Conservation (phyloP, 2,797 vertebrate genomes). For the Distichodus sexfasciatus region DNA sequence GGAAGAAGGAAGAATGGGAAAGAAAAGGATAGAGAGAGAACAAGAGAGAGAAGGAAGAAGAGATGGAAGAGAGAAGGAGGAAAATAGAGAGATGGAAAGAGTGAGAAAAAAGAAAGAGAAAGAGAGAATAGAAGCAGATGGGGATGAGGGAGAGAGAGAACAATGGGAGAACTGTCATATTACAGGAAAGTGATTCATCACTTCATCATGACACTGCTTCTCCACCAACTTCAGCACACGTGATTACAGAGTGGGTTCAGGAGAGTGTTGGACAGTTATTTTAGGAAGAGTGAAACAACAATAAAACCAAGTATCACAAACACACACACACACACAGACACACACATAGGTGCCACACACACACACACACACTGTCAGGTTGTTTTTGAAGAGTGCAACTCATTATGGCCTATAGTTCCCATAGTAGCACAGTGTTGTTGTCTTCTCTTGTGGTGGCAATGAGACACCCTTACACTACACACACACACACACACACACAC, state of each 20-base stretch:
- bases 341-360: too few species aligned
- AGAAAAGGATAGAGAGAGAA: too few species aligned
- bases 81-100: too few species aligned
- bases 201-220: neutral
- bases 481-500: neutral
- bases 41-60: too few species aligned
- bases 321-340: too few species aligned
- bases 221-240: neutral
- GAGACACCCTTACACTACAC: conserved; percentile 38
- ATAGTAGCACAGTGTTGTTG: conserved; percentile 64
- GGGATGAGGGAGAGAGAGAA: too few species aligned
- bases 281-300: too few species aligned
- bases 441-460: conserved; percentile 38
- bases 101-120: too few species aligned
- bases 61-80: too few species aligned
- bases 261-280: neutral
- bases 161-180: neutral
- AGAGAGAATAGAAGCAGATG: neutral
- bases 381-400: conserved; percentile 26
- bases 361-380: conserved; percentile 25
- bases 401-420: conserved; percentile 64
- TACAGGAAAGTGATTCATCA: conserved; percentile 2
- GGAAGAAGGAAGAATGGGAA: too few species aligned
- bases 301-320: too few species aligned
- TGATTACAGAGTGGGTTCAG: neutral